Conservation (phyloP, 2,888 invertebrate genomes). For the Griposia aprilina region DNA sequence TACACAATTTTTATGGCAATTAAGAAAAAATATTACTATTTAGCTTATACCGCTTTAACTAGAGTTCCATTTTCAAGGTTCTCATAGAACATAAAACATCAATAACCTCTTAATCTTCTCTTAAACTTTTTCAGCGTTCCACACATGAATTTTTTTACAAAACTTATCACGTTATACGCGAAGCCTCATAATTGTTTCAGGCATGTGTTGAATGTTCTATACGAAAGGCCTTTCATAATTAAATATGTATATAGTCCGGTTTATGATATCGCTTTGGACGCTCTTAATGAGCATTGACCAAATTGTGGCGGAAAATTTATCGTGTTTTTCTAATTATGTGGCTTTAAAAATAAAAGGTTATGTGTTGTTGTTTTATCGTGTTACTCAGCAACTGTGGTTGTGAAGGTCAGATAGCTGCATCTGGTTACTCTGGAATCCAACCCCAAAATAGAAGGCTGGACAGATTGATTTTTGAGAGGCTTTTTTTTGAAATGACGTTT, state of each 20-base stretch:
- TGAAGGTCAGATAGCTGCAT: too few species aligned
- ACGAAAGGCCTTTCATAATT: slow-evolving; percentile 36
- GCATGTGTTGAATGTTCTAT: slow-evolving; percentile 23
- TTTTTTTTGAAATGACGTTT: too few species aligned
- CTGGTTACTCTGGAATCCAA: too few species aligned
- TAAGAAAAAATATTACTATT: too few species aligned
- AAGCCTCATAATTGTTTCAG: slow-evolving; percentile 40
- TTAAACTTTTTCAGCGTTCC: slow-evolving; percentile 11
- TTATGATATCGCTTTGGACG: slow-evolving; percentile 25
- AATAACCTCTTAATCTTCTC: not conserved
- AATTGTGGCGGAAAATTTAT: slow-evolving; percentile 15
- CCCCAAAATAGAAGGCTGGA: too few species aligned
- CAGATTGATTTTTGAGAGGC: too few species aligned
- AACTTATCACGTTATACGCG: slow-evolving; percentile 26
- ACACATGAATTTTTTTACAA: slow-evolving; percentile 8
- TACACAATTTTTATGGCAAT: too few species aligned
- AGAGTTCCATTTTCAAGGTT: not conserved
- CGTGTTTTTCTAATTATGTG: slow-evolving; percentile 17
- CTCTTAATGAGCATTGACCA: slow-evolving; percentile 14
- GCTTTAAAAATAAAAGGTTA: slow-evolving; percentile 2
- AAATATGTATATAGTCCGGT: slow-evolving; percentile 26
- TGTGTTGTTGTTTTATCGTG: not conserved
- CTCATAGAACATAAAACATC: not conserved
- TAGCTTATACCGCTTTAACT: not conserved
- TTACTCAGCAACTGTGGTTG: too few species aligned